Base-by-base conservation (phyloP, 2,113 vertebrate species). In the Proterorhinus semilunaris region DNA sequence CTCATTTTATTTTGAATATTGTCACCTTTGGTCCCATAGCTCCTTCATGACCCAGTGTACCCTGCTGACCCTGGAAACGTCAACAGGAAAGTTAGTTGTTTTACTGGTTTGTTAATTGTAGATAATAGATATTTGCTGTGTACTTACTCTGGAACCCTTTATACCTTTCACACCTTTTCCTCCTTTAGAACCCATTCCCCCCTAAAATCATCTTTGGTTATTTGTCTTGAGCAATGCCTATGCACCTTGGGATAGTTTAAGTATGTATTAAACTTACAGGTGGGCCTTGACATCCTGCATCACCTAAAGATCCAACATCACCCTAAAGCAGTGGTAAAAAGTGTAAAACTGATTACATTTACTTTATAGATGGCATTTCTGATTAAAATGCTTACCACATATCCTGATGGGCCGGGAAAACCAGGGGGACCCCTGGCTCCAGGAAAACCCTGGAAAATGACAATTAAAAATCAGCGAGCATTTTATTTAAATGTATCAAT, bases 91-190 rank as follows among this genome's bases (percentile, higher is more conserved):
- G 64, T 62, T 2, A 58, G 49, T 36, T 36, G 27, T 36, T 36
- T 36, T 36, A 36, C 16, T 72, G 16, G 13, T 57, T 17, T 3
- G 9, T 47, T 67, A 55, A 58, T 1, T 16, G 49, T 42, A 6
- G 3, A 21, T 50, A 42, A 21, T 2, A 69, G 68, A 6, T 1
- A 54, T 36, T 36, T 36, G 27, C 13, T 27, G 2, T 78, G 42
- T 68, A 82, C 91, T 91, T 85, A 94, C 93, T 21, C 91, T 87
- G 27, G 91, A 85, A 47, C 93, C 92, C 16, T 86, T 91, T 67
- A 92, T 85, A 46, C 93, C 93, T 6, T 65, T 16, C 13, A 90
- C 58, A 57, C 93, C 93, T 66, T 88, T 88, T 3, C 67, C 2
- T 61, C 92, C 93, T 69, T 46, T 72, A 8, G 83, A 84, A 0